Evolutionary conservation across 2,113 vertebrate species (phyloP).

Genomic region (Parotia lawesii): DNA sequence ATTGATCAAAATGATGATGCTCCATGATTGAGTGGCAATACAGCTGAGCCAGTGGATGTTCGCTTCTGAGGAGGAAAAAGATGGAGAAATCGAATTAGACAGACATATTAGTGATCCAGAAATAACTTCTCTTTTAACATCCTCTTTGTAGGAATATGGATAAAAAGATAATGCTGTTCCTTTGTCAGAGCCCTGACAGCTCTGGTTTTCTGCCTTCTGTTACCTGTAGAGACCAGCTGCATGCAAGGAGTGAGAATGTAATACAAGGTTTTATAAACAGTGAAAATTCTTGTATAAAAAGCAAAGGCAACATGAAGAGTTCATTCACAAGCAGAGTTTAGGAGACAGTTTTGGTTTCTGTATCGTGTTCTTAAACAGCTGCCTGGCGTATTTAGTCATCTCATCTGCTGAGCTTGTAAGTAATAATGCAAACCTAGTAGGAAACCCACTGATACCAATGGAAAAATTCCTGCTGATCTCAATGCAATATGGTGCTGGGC

Average conservation of each 20-base stretch:
- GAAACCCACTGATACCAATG: neutral
- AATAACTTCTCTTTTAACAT: neutral
- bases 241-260: neutral
- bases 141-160: neutral
- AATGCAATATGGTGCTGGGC: neutral
- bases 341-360: neutral
- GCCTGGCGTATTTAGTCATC: neutral
- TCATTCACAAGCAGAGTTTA: neutral
- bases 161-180: neutral
- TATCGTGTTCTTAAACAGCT: neutral
- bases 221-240: neutral
- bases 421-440: neutral
- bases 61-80: conserved; percentile 77
- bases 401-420: neutral
- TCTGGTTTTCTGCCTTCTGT: neutral
- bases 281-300: neutral
- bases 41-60: conserved; percentile 93
- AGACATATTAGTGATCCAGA: neutral
- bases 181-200: neutral
- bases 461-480: neutral
- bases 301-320: neutral
- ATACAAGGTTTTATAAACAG: neutral
- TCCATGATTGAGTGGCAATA: conserved; percentile 99
- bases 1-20: conserved; percentile 98
- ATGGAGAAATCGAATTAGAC: neutral